phyloP scores from a whole-genome alignment of 1,140 invertebrate species.

The Cydia amplana region DNA sequence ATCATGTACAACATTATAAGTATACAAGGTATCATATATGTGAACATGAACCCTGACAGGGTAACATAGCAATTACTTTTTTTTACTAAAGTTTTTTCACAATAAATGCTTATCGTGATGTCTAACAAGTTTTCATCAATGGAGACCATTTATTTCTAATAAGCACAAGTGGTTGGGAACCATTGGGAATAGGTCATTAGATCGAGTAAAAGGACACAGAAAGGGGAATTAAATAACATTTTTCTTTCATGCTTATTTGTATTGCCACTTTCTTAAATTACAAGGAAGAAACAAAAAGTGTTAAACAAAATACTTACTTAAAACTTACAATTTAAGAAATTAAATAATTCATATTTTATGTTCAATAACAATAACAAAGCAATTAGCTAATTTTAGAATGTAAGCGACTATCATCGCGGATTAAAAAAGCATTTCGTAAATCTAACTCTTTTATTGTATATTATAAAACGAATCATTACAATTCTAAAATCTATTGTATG shows the following conservation, averaged over 20 bases:
- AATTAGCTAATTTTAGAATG: slow-evolving; percentile 47
- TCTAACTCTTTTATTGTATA: slow-evolving; percentile 6
- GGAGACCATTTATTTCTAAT: no score
- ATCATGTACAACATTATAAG: no score
- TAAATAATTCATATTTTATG: slow-evolving; percentile 62
- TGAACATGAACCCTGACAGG: no score
- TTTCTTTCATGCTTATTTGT: slow-evolving; percentile 69
- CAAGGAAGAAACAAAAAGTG: slow-evolving; percentile 71
- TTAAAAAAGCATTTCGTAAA: slow-evolving; percentile 29
- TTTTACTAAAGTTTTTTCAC: no score
- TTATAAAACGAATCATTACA: slow-evolving; percentile 23
- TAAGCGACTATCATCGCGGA: slow-evolving; percentile 7
- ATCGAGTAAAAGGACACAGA: no score
- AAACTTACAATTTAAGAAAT: slow-evolving; percentile 67
- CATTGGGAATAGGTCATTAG: no score
- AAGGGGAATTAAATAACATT: slow-evolving; percentile 44
- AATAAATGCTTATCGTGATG: no score
- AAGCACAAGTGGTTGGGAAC: no score
- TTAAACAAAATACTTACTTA: slow-evolving; percentile 61
- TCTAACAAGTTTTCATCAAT: no score
- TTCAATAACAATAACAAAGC: slow-evolving; percentile 73
- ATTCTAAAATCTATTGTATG: not conserved
- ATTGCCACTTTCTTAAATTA: slow-evolving; percentile 74
- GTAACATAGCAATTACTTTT: no score
- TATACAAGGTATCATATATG: no score